These are phyloP conservation scores for Pterocles burchelli DNA, from an alignment of 2,113 vertebrate genomes.

Conservation along the genomic window DNA sequence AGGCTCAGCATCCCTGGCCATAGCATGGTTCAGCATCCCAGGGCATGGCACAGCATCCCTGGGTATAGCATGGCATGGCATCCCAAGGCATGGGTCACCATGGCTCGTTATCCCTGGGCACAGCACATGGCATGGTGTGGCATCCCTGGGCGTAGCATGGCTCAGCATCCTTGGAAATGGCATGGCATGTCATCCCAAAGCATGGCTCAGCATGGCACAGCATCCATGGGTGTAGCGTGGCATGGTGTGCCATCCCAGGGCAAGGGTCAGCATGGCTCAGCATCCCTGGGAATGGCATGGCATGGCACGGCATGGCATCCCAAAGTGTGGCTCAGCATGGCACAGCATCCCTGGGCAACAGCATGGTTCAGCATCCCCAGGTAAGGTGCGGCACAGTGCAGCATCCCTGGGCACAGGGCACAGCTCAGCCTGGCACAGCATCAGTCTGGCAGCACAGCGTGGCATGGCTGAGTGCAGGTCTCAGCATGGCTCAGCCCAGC, in stretches of 20 bases:
- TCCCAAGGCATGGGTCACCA: neutral
- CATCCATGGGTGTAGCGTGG: neutral
- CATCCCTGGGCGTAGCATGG: too few relatives aligned
- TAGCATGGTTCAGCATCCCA: neutral
- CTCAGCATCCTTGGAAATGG: too few relatives aligned
- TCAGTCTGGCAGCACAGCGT: neutral
- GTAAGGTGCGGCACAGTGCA: neutral
- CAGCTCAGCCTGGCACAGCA: neutral
- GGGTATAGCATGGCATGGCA: neutral
- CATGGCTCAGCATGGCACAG: neutral
- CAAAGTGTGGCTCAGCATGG: neutral
- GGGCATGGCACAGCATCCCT: neutral
- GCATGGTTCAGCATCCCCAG: neutral
- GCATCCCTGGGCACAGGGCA: neutral
- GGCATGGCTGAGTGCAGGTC: neutral
- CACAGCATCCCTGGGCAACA: neutral
- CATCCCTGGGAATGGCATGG: neutral
- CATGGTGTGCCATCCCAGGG: neutral
- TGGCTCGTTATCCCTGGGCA: neutral
- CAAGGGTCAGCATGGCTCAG: neutral
- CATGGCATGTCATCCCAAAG: neutral
- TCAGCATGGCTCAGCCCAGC: neutral
- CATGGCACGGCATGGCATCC: neutral
- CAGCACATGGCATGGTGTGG: neutral
- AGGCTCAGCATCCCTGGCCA: neutral